These are phyloP conservation scores for Muscicapa comitata DNA, from an alignment of 2,797 vertebrate species.

Conservation along the genomic window DNA sequence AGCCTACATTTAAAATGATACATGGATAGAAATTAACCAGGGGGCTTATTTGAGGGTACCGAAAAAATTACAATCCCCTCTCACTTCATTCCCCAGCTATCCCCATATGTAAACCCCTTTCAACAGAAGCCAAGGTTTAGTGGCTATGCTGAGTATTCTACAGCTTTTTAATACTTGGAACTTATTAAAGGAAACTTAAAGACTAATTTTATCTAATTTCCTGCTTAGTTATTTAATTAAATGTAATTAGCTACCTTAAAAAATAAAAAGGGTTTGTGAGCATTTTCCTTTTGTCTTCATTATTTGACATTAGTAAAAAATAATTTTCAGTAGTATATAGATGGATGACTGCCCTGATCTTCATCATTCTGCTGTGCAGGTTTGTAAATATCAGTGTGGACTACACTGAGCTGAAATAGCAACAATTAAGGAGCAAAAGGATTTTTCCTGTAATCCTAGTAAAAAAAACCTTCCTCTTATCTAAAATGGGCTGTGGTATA, in stretches of 20 bases:
- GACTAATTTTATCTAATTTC: neutral
- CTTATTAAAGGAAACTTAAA: neutral
- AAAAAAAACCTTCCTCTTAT: neutral
- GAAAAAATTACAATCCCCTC: neutral
- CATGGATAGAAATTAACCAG: neutral
- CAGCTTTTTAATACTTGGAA: neutral
- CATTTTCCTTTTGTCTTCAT: neutral
- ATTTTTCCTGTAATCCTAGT: neutral
- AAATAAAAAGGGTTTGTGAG: neutral
- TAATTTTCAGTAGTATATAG: neutral
- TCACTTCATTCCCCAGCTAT: fast-evolving
- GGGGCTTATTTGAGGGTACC: neutral
- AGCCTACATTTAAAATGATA: neutral
- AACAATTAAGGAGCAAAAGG: neutral
- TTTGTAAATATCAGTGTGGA: neutral
- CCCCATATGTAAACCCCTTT: neutral
- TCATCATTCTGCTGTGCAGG: neutral
- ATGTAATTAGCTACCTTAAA: neutral
- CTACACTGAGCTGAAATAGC: neutral
- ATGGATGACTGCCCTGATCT: neutral
- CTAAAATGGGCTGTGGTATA: neutral
- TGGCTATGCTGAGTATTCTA: neutral
- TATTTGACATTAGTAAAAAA: neutral
- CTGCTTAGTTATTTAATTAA: neutral
- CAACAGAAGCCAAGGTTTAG: neutral